Percentiles rank a stretch among this genome's conserved stretches.
These are phyloP conservation scores for Darwinula stevensoni DNA, from an alignment of 2,888 invertebrate species.

Conservation along the genomic window DNA sequence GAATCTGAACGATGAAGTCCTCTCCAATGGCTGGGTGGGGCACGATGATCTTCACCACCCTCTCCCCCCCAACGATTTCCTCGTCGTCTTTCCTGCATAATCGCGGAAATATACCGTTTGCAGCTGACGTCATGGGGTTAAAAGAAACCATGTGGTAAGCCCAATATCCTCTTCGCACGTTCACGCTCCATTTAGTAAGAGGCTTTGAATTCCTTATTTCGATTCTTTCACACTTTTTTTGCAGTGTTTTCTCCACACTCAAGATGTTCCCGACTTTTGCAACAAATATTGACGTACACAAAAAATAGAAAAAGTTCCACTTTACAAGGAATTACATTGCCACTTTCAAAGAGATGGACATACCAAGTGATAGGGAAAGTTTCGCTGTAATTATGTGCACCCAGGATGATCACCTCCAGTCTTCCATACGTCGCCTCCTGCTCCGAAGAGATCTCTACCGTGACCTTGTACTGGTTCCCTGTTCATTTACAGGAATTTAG, in stretches of 20 bases:
- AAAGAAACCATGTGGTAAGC: too few species aligned
- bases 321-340: too few species aligned
- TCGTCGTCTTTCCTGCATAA: constrained; percentile 42
- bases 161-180: too few species aligned
- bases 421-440: constrained; percentile 43
- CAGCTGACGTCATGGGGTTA: constrained; percentile 3
- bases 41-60: constrained; percentile 49
- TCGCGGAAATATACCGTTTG: neutral
- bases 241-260: too few species aligned
- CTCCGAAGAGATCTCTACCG: constrained; percentile 33
- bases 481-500: too few species aligned
- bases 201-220: too few species aligned
- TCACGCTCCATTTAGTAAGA: too few species aligned
- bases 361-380: constrained; percentile 62
- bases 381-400: constrained; percentile 34
- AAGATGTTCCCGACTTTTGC: too few species aligned
- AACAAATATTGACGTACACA: too few species aligned
- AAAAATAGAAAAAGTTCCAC: too few species aligned
- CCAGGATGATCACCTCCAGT: constrained; percentile 36
- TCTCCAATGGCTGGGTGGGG: constrained; percentile 59
- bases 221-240: too few species aligned
- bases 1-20: constrained; percentile 31
- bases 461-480: constrained; percentile 65
- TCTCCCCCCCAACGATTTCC: constrained; percentile 34
- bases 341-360: constrained; percentile 14